Evolutionary conservation across 2,797 vertebrate species (phyloP).

Genomic region (Echiichthys vipera): DNA sequence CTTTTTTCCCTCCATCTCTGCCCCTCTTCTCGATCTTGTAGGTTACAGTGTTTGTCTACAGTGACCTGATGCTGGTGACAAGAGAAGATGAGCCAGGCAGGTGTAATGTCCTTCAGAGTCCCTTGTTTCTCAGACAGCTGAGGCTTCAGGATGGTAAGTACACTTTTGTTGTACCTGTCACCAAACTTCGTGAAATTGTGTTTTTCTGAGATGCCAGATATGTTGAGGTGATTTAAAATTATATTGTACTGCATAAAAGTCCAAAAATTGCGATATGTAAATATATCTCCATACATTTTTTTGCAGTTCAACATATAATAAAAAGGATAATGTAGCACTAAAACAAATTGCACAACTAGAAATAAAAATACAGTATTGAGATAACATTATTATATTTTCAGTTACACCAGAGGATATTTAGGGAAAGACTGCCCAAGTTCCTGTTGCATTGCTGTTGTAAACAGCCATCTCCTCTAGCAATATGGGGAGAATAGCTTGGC

Average conservation of each 20-base stretch:
- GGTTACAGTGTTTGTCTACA: slow-evolving; percentile 95
- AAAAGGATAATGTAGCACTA: slow-evolving; percentile 9
- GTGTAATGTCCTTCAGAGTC: slow-evolving; percentile 94
- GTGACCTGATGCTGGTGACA: slow-evolving; percentile 94
- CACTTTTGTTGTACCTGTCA: background rate
- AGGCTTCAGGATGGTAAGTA: slow-evolving; percentile 91
- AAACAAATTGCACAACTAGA: slow-evolving; percentile 15
- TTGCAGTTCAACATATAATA: background rate
- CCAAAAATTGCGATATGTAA: background rate
- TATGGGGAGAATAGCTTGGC: slow-evolving; percentile 61
- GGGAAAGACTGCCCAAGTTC: slow-evolving; percentile 48
- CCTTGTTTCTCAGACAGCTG: slow-evolving; percentile 91
- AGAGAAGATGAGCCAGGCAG: slow-evolving; percentile 92
- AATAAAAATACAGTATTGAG: slow-evolving; percentile 37
- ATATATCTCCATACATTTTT: background rate
- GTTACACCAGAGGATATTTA: slow-evolving; percentile 69
- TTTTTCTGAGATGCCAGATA: background rate
- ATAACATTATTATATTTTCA: slow-evolving; percentile 38
- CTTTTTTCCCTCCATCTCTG: background rate
- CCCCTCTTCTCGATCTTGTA: slow-evolving; percentile 54
- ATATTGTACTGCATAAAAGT: background rate
- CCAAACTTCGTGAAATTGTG: background rate
- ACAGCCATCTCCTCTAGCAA: slow-evolving; percentile 59
- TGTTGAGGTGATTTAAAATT: background rate
- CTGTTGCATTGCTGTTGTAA: slow-evolving; percentile 71